Base-by-base conservation (phyloP, 2,113 vertebrate species). In the Pachypanchax playfairii region DNA sequence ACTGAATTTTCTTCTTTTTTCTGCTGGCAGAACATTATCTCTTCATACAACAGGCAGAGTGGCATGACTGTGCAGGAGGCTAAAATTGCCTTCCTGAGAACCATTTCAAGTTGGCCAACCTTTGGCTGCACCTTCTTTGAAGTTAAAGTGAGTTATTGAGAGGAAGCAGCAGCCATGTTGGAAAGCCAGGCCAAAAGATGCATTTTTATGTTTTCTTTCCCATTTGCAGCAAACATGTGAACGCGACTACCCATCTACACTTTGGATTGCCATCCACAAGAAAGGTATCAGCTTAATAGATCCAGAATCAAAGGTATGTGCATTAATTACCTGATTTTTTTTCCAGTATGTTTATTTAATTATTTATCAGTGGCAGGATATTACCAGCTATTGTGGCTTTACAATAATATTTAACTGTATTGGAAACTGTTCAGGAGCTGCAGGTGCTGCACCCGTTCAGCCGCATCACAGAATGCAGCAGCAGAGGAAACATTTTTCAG, bases 121-220 rank as follows among this genome's bases (percentile, higher is more conserved):
- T 99, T 98, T 18, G 96, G 97, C 15, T 98, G 95, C 20, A 86
- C 93, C 63, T 99, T 99, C 86, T 99, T 95, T 29, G 93, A 97
- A 76, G 96, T 95, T 47, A 98, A 96, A 93, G 97, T 98, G 65
- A 79, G 80, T 29, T 5, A 31, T 12, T 9, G 2, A 28, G 35
- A 22, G 35, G 35, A 46, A 48, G 5, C 12, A 25, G 50, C 3
- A 15, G 21, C 28, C 24, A 28, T 29, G 28, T n/a, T 22, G 6
- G n/a, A 35, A 49, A 22, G 1, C n/a, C n/a, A n/a, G n/a, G n/a
- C n/a, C n/a, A 1, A 54, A 57, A 29, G 13, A 51, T 25, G 50
- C 4, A 4, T 20, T 15, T 36, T 38, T 18, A 7, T 33, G 49
- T 42, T 6, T 60, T 31, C 3, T 26, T 18, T 63, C 42, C 56